Evolutionary conservation across 2,888 invertebrate species (phyloP).

Genomic region (Heliothis peltigera): DNA sequence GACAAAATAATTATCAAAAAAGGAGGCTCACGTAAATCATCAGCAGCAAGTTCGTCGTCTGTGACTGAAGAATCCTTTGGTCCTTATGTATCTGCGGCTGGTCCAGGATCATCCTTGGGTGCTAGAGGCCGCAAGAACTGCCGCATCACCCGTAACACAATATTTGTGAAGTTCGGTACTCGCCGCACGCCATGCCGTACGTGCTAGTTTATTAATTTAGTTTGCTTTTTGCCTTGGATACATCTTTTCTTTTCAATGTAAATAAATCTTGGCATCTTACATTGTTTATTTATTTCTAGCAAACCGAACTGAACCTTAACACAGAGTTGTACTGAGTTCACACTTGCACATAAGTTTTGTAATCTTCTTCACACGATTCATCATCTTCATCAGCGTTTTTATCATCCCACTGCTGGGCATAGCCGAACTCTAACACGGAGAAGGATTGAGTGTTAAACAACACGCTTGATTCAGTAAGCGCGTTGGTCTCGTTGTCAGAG

Average conservation of each 20-base stretch:
- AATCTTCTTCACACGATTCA: no score
- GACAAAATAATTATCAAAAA: slow-evolving; percentile 19
- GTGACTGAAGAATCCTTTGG: neutral
- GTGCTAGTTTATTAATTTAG: slow-evolving; percentile 68
- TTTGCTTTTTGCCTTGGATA: slow-evolving; percentile 67
- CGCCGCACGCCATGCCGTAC: slow-evolving; percentile 70
- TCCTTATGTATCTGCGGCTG: slow-evolving; percentile 13
- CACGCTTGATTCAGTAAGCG: no score
- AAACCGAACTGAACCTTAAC: no score
- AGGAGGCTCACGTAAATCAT: neutral
- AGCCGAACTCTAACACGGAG: no score
- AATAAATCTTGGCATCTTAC: slow-evolving; percentile 74
- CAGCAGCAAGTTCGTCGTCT: slow-evolving; percentile 6
- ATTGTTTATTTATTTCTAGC: neutral
- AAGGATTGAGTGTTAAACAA: no score
- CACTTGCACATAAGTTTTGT: no score
- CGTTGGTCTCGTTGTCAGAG: no score
- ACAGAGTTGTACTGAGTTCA: no score
- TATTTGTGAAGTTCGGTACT: slow-evolving; percentile 71
- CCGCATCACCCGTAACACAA: slow-evolving; percentile 72
- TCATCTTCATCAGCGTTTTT: no score
- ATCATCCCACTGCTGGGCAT: no score
- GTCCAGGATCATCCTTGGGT: slow-evolving; percentile 17
- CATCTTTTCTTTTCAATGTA: slow-evolving; percentile 71
- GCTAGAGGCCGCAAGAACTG: slow-evolving; percentile 73